A percentile compares a stretch with the other conserved stretches of the same genome.
These are phyloP conservation scores for Drosophila antonietae DNA, from an alignment of 2,888 invertebrate genomes.

Conservation along the genomic window DNA sequence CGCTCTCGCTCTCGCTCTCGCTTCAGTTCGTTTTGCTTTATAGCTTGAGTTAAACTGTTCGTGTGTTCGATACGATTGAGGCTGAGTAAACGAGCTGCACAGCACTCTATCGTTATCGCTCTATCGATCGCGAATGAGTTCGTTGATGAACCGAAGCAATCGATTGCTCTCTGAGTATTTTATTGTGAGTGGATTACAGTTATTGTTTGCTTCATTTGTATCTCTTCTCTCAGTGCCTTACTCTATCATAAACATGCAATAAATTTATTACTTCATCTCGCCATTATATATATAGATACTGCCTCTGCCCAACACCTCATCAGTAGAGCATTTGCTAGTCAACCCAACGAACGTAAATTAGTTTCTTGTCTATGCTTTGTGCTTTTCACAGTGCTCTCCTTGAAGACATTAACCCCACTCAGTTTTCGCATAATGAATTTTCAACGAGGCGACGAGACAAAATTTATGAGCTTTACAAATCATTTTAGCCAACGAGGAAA, in stretches of 20 bases:
- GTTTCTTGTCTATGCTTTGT: constrained; percentile 42
- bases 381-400: constrained; percentile 33
- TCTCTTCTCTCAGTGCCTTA: neutral
- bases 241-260: neutral
- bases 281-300: too few species aligned
- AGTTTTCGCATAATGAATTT: constrained; percentile 76
- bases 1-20: too few species aligned
- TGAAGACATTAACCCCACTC: constrained; percentile 73
- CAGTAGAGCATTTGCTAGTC: constrained; percentile 36
- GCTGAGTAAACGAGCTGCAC: too few species aligned
- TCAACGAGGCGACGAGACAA: constrained; percentile 53
- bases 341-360: neutral
- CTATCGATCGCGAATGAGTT: too few species aligned
- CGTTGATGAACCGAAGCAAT: too few species aligned
- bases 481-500: constrained; percentile 60
- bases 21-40: too few species aligned
- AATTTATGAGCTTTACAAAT: constrained; percentile 70
- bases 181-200: too few species aligned
- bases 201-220: neutral
- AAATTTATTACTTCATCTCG: neutral
- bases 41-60: too few species aligned
- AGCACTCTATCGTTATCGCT: too few species aligned
- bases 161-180: too few species aligned
- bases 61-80: too few species aligned
- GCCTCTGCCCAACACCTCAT: too few species aligned